Evolutionary conservation across 2,113 vertebrate genomes (phyloP).

Genomic region (Andinoacara biseriatus): DNA sequence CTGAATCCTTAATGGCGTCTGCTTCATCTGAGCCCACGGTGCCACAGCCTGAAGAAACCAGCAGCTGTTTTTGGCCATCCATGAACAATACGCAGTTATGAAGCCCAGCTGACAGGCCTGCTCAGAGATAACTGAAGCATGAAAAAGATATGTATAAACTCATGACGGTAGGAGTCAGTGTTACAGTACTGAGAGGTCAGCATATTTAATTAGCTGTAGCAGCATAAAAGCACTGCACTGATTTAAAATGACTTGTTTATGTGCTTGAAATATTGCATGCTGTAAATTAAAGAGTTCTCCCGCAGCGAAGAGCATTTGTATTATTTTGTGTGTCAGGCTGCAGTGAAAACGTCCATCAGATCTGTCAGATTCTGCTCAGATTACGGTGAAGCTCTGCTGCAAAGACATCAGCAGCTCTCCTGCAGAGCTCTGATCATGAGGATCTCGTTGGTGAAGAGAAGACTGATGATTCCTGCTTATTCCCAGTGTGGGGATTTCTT

Average conservation of each 20-base stretch:
- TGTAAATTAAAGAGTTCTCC: background rate
- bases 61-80: background rate
- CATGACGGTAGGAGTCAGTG: background rate
- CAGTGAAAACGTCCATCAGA: background rate
- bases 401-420: background rate
- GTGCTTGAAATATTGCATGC: background rate
- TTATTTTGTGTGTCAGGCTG: background rate
- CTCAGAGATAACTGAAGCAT: background rate
- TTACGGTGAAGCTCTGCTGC: background rate
- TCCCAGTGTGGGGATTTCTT: background rate
- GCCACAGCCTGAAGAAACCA: background rate
- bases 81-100: background rate
- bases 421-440: background rate
- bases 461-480: background rate
- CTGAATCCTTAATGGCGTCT: background rate
- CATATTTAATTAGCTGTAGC: background rate
- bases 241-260: slow-evolving; percentile 1
- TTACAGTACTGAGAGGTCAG: background rate
- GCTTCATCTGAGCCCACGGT: background rate
- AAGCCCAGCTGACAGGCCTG: background rate
- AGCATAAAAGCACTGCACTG: background rate
- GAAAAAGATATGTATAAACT: background rate
- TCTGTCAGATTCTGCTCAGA: background rate
- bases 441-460: background rate
- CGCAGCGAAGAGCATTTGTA: background rate